Evolutionary conservation across 2,888 invertebrate genomes (phyloP).

Genomic region (Cybosia mesomella): DNA sequence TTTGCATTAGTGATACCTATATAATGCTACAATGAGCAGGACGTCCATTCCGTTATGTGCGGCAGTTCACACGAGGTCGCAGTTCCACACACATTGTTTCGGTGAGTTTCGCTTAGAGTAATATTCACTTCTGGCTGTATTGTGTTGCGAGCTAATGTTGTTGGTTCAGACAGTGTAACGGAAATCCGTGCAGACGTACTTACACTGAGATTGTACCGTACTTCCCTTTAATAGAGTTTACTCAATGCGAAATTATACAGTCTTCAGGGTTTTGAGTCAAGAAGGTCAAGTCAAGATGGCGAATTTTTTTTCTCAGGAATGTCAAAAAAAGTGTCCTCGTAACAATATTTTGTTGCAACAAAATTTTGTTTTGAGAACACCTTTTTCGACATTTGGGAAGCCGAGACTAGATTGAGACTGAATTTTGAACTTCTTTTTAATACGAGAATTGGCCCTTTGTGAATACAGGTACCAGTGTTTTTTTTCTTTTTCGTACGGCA

Average conservation of each 20-base stretch:
- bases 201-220: neutral
- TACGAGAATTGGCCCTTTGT: too few relatives aligned
- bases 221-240: neutral
- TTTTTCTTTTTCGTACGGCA: too few relatives aligned
- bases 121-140: conserved; percentile 4
- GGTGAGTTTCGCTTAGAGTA: neutral
- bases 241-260: neutral
- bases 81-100: conserved; percentile 6
- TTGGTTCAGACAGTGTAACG: conserved; percentile 1
- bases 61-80: neutral
- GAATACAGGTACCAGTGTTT: too few relatives aligned
- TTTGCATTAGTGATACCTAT: too few relatives aligned
- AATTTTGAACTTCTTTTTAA: too few relatives aligned
- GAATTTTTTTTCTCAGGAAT: too few relatives aligned
- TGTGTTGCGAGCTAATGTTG: conserved; percentile 10
- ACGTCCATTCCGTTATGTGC: neutral
- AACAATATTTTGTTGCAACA: too few relatives aligned
- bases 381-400: too few relatives aligned
- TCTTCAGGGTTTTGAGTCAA: neutral
- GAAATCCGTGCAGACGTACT: conserved; percentile 8
- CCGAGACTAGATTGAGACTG: too few relatives aligned
- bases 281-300: too few relatives aligned
- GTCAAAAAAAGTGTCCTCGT: too few relatives aligned
- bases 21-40: neutral
- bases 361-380: too few relatives aligned